Conservation (phyloP, 2,888 invertebrate genomes). For the Pherbina coryleti region DNA sequence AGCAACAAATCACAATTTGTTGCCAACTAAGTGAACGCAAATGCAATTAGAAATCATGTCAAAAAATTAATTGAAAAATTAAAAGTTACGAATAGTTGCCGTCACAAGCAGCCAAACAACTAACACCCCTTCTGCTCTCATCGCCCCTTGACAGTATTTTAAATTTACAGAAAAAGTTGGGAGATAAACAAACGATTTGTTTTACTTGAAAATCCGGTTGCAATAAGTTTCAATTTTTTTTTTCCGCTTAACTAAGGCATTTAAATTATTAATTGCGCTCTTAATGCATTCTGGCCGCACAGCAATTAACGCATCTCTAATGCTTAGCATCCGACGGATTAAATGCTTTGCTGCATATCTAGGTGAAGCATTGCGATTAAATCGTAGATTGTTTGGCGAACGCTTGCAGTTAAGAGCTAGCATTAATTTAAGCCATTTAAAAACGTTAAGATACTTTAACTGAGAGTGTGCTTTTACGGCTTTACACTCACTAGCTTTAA, state of each 20-base stretch:
- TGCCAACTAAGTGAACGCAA: not conserved
- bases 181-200: no score
- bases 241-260: not conserved
- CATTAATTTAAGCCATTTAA: no score
- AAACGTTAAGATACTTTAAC: no score
- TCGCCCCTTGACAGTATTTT: no score
- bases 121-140: no score
- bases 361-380: not conserved
- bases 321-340: not conserved
- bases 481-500: no score
- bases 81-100: not conserved
- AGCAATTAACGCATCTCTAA: not conserved
- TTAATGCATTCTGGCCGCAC: conserved; percentile 10
- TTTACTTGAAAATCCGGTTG: no score
- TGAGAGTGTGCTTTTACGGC: no score
- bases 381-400: not conserved
- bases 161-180: no score
- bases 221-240: not conserved
- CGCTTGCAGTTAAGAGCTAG: not conserved
- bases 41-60: conserved; percentile 33
- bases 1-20: conserved; percentile 5
- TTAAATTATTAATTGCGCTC: conserved; percentile 20
- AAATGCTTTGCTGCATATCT: conserved; percentile 19
- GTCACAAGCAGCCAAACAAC: no score
- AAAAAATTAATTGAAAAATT: conserved; percentile 41